Base-by-base conservation (phyloP, 2,113 vertebrate species). In the Fulica atra region DNA sequence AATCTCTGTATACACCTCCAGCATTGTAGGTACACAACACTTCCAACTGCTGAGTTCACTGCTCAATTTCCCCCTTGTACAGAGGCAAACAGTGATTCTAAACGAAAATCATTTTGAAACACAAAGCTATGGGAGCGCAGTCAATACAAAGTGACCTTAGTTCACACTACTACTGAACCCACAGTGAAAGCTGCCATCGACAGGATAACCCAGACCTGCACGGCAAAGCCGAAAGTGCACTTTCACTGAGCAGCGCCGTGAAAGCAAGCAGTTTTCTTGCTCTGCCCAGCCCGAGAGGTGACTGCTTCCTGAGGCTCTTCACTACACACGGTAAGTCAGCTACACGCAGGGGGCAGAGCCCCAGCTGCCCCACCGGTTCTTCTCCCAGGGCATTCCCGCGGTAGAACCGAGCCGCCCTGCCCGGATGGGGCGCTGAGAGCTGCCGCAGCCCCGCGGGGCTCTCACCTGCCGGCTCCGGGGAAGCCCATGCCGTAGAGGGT, bases 401-500 rank as follows among this genome's bases (percentile, higher is more conserved):
- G 38, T 2, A 17, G 26, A 53, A 35, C 5, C 6, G 31, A 36
- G 6, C 48, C 26, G 2, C 6, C 31, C 28, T 28, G 56, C 9
- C 56, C 4, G 10, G 25, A 1, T 6, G 7, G 5, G 10, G 44
- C 35, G 8, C 42, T 8, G 48, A 7, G 35, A 40, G 40, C 50
- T 13, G 57, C 11, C 71, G 4, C 7, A 5, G 23, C 19, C n/a
- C 25, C 8, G 48, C 48, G 20, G 31, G 36, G 42, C 53, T 20
- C 96, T 98, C 92, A 99, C 99, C 98, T 98, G 81, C 82, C 89
- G 8, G 96, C 93, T 68, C 98, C 98, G 21, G 98, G 98, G 93
- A 99, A 99, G 19, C 99, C 99, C 99, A 99, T 98, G 93, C 35
- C 98, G 98, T 99, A 99, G 2, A 99, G 97, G 1, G 98, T 96